Evolutionary conservation across 2,113 vertebrate species (phyloP).

Genomic region (Cebidichthys violaceus): DNA sequence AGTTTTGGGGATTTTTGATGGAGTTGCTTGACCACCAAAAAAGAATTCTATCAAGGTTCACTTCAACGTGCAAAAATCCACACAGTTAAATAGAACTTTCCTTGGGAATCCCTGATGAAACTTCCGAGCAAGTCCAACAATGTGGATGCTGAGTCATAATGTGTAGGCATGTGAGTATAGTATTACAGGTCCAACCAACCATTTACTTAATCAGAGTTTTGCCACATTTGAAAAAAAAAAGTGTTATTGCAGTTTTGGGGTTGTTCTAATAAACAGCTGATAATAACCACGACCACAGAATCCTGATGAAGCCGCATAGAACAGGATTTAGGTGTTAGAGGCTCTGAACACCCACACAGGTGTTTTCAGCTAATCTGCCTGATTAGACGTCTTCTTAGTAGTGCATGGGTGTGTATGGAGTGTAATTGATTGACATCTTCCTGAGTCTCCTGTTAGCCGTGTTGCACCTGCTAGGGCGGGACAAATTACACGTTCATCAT

Average conservation of each 20-base stretch:
- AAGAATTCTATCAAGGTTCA: neutral
- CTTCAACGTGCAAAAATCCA: neutral
- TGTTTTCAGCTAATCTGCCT: neutral
- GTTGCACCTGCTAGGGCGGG: neutral
- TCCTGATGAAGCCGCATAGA: neutral
- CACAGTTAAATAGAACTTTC: neutral
- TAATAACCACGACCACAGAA: neutral
- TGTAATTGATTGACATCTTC: neutral
- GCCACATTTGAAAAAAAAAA: too few species aligned
- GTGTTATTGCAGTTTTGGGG: too few species aligned
- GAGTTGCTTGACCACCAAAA: neutral
- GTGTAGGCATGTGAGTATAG: neutral
- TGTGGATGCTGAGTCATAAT: neutral
- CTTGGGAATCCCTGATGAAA: neutral
- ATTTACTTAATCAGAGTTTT: neutral
- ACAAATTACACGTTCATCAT: neutral
- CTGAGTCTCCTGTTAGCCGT: neutral
- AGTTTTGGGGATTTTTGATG: neutral
- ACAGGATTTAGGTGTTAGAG: neutral
- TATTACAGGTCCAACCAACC: neutral
- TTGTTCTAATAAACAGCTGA: too few species aligned
- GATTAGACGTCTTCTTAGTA: neutral
- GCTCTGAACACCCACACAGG: neutral
- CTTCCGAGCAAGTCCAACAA: neutral
- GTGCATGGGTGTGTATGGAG: neutral